A percentile compares a stretch with the other conserved stretches of the same genome.
phyloP scores from a whole-genome alignment of 2,797 vertebrate genomes.

The Ctenosaura bakeri region DNA sequence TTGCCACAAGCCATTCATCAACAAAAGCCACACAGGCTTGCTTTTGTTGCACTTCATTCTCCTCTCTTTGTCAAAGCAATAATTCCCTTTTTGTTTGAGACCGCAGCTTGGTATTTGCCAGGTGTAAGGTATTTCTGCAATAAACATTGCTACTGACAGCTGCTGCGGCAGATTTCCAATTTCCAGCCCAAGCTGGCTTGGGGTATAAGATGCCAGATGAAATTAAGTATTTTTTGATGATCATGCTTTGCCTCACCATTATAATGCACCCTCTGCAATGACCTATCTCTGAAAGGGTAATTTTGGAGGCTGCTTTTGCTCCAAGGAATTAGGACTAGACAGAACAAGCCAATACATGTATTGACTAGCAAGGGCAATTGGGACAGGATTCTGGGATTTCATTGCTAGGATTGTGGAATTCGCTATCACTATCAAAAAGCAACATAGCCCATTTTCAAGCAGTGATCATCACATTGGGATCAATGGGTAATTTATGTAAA shows the following conservation, averaged over 20 bases:
- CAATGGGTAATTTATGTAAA: conserved; percentile 1
- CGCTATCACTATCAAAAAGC: conserved; percentile 15
- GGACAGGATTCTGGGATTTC: neutral
- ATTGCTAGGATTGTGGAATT: neutral
- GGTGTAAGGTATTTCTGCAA: conserved; percentile 81
- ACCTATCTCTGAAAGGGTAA: conserved; percentile 51
- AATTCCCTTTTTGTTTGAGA: conserved; percentile 59
- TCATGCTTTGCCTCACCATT: conserved; percentile 77
- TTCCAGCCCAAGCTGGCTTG: conserved; percentile 78
- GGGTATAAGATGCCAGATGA: conserved; percentile 79
- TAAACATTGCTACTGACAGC: conserved; percentile 76
- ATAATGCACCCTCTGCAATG: conserved; percentile 65
- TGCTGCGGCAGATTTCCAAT: conserved; percentile 79
- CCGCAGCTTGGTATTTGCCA: conserved; percentile 71
- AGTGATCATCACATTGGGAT: neutral
- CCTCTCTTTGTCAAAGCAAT: conserved; percentile 59
- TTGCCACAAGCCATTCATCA: conserved; percentile 68
- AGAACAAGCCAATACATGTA: conserved; percentile 37
- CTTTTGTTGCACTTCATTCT: conserved; percentile 45
- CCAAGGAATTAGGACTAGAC: conserved; percentile 25
- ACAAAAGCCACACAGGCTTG: conserved; percentile 43
- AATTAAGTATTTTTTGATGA: conserved; percentile 77
- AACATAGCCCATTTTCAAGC: conserved; percentile 12
- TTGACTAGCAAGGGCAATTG: conserved; percentile 12
- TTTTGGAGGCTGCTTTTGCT: conserved; percentile 40